A percentile compares a stretch with the other conserved stretches of the same genome.
Conservation (phyloP, 2,797 vertebrate species). For the Anomalospiza imberbis region DNA sequence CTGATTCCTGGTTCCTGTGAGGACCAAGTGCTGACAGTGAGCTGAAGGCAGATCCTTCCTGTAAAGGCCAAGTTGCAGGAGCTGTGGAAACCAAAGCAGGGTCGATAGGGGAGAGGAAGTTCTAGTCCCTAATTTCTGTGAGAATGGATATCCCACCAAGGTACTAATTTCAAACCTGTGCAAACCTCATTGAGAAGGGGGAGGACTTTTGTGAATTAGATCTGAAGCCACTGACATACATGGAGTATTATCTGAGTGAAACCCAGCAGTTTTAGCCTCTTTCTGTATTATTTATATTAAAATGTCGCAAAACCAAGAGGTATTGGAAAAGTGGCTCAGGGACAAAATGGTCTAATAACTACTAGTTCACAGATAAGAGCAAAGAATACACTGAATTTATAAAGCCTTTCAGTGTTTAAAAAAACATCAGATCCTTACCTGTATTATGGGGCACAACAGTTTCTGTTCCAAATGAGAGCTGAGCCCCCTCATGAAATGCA, state of each 20-base stretch:
- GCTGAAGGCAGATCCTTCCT: not conserved
- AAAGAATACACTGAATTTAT: not conserved
- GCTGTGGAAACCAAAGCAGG: not conserved
- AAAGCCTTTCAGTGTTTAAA: not conserved
- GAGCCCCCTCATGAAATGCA: not conserved
- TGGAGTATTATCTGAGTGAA: not conserved
- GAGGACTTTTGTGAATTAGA: not conserved
- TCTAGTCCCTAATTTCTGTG: not conserved
- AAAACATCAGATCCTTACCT: not conserved
- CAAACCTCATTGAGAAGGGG: not conserved
- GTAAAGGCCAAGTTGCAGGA: not conserved
- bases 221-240: not conserved
- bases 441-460: not conserved
- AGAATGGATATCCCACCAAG: not conserved
- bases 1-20: not conserved
- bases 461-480: not conserved
- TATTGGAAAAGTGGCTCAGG: not conserved
- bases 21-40: not conserved
- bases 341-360: not conserved
- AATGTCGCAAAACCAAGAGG: not conserved
- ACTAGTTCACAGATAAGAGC: not conserved
- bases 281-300: not conserved
- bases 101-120: not conserved
- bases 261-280: not conserved
- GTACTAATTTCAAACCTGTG: not conserved